A percentile compares a stretch with the other conserved stretches of the same genome.
These are phyloP conservation scores for Myiopsitta monachus DNA, from an alignment of 2,113 vertebrate species.

Conservation along the genomic window DNA sequence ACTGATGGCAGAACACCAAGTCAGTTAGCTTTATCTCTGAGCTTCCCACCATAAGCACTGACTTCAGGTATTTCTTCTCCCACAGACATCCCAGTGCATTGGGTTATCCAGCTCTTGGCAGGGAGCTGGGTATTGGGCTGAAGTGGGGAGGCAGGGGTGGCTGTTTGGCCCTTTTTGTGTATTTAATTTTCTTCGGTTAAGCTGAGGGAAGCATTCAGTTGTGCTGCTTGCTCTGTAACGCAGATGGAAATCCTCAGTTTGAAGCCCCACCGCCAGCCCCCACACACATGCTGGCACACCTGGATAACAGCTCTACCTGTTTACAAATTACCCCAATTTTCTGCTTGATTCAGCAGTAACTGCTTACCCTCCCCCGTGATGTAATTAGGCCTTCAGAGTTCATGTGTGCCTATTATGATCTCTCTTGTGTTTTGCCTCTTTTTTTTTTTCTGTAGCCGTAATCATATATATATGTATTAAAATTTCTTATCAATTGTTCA, in stretches of 20 bases:
- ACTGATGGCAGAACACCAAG: constrained; percentile 48
- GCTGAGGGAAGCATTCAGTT: constrained; percentile 14
- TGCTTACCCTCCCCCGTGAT: constrained; percentile 89
- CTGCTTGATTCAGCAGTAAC: constrained; percentile 98
- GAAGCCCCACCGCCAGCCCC: constrained; percentile 66
- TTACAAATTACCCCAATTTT: constrained; percentile 97
- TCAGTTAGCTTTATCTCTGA: constrained; percentile 12
- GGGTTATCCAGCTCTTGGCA: neutral
- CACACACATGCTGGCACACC: constrained; percentile 87
- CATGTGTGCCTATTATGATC: constrained; percentile 89
- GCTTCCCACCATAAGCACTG: neutral
- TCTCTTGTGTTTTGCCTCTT: constrained; percentile 85
- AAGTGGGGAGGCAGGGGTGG: neutral
- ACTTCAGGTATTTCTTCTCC: neutral
- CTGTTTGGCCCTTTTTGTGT: neutral
- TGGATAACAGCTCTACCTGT: constrained; percentile 92
- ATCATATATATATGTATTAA: constrained; percentile 85
- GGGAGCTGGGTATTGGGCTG: neutral
- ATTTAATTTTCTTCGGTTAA: neutral
- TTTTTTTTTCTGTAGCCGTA: constrained; percentile 82
- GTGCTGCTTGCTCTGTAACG: neutral
- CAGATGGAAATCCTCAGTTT: constrained; percentile 59
- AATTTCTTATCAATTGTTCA: constrained; percentile 87
- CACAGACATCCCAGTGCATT: neutral
- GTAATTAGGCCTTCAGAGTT: constrained; percentile 98